Evolutionary conservation across 2,797 vertebrate genomes (phyloP).

Genomic region (Jordanella pulchra): DNA sequence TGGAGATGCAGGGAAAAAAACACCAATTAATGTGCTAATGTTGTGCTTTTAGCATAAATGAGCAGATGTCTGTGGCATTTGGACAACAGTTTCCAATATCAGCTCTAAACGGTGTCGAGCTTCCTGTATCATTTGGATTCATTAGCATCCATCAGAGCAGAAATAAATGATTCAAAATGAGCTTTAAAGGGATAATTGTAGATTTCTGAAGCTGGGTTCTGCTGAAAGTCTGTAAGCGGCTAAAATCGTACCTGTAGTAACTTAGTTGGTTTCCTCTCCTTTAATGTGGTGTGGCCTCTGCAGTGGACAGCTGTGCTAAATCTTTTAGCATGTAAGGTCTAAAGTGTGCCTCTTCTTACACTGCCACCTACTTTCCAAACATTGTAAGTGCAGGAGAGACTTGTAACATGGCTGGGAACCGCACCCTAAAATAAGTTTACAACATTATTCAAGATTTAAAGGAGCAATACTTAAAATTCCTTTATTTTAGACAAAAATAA

Average conservation of each 20-base stretch:
- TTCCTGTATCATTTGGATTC: slow-evolving; percentile 36
- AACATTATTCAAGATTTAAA: too few relatives aligned
- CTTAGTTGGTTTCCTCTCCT: neutral
- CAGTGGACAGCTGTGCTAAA: neutral
- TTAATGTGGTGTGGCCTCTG: neutral
- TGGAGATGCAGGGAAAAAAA: slow-evolving; percentile 29
- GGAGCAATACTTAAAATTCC: too few relatives aligned
- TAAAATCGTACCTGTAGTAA: neutral
- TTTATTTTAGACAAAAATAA: too few relatives aligned
- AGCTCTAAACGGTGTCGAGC: neutral
- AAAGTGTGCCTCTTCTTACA: neutral
- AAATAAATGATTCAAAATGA: slow-evolving; percentile 47
- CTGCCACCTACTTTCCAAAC: neutral
- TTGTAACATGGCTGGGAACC: neutral
- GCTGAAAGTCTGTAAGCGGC: neutral
- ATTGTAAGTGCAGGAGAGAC: neutral
- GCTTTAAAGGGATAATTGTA: slow-evolving; percentile 18
- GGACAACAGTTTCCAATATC: neutral
- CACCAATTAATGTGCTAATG: slow-evolving; percentile 58
- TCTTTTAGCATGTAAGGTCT: neutral
- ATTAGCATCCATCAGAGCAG: slow-evolving; percentile 31
- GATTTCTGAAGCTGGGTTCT: neutral
- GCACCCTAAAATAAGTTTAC: too few relatives aligned
- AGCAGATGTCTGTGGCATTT: slow-evolving; percentile 38
- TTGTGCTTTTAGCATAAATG: slow-evolving; percentile 46